Conservation (phyloP, 2,888 invertebrate genomes). For the Lobophora halterata region DNA sequence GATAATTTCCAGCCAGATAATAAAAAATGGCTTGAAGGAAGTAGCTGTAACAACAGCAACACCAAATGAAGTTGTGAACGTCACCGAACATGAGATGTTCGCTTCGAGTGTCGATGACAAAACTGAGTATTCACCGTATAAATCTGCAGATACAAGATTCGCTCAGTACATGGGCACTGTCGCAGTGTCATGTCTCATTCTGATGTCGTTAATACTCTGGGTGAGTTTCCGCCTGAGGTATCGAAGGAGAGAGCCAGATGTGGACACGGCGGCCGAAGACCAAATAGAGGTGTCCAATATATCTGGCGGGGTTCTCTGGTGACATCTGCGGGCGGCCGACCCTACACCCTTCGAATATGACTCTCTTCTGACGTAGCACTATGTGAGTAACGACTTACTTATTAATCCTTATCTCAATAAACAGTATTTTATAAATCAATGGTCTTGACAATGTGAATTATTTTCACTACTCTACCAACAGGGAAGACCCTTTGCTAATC, state of each 20-base stretch:
- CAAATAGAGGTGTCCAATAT: constrained; percentile 83
- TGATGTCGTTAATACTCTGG: constrained; percentile 78
- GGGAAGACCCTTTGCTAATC: no score
- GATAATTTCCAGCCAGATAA: constrained; percentile 17
- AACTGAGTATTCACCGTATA: constrained; percentile 64
- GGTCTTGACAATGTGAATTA: no score
- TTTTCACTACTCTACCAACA: no score
- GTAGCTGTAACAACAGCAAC: constrained; percentile 37
- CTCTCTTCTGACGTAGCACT: constrained; percentile 78
- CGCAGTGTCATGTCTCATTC: constrained; percentile 78
- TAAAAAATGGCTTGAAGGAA: constrained; percentile 34
- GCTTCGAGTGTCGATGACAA: constrained; percentile 55
- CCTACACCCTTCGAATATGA: constrained; percentile 81
- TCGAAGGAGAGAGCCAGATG: constrained; percentile 56
- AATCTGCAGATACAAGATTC: constrained; percentile 54
- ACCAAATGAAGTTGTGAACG: constrained; percentile 42
- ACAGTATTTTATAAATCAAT: no score
- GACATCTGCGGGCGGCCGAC: constrained; percentile 82
- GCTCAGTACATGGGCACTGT: constrained; percentile 78
- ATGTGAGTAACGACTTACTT: constrained; percentile 56
- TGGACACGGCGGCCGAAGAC: constrained; percentile 55
- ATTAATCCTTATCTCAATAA: not conserved
- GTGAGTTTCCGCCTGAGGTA: constrained; percentile 69
- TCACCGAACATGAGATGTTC: constrained; percentile 40
- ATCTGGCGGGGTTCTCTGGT: constrained; percentile 86